Evolutionary conservation across 2,888 invertebrate genomes (phyloP).

Genomic region (Athalia cordata): DNA sequence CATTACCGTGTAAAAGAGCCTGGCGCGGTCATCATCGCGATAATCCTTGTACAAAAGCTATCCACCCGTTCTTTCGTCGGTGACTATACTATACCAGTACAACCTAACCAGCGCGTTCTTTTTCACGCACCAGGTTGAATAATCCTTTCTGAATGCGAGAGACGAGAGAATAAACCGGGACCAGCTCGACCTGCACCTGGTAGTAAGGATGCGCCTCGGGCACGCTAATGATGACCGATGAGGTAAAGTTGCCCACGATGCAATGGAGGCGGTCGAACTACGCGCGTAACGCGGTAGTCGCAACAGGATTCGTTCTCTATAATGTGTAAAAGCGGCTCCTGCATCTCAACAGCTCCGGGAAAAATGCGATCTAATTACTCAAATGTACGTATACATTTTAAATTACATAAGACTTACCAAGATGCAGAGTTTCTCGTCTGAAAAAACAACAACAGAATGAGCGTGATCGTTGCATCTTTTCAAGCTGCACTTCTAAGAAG

Average conservation of each 20-base stretch:
- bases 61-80: conserved; percentile 35
- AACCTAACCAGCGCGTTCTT: conserved; percentile 14
- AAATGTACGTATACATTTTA: too few relatives aligned
- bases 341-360: too few relatives aligned
- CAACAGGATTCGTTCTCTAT: neutral
- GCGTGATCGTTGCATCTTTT: too few relatives aligned
- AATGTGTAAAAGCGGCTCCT: neutral
- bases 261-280: neutral
- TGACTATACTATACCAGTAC: neutral
- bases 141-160: conserved; percentile 38
- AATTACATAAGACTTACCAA: too few relatives aligned
- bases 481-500: too few relatives aligned
- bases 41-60: conserved; percentile 56
- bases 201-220: conserved; percentile 27
- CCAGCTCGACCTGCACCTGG: conserved; percentile 39
- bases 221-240: conserved; percentile 48
- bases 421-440: too few relatives aligned
- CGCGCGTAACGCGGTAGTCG: conserved; percentile 33
- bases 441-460: too few relatives aligned
- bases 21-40: conserved; percentile 53
- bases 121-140: conserved; percentile 38
- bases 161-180: conserved; percentile 1
- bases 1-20: conserved; percentile 53
- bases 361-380: too few relatives aligned
- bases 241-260: conserved; percentile 1